Conservation (phyloP, 1,140 invertebrate species). For the Geopemphigus sp. region DNA sequence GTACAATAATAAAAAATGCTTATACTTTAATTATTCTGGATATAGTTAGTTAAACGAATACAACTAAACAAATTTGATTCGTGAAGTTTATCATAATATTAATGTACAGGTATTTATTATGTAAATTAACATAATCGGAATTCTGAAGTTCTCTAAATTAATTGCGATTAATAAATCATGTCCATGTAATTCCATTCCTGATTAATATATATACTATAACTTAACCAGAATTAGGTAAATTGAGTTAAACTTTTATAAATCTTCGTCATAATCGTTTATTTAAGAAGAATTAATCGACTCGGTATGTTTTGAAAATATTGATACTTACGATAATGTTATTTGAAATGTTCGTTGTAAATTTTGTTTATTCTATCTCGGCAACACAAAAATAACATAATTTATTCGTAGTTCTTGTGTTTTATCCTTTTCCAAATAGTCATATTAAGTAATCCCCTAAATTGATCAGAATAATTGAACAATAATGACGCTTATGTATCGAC, state of each 20-base stretch:
- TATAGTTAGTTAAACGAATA: not conserved
- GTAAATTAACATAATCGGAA: conserved; percentile 4
- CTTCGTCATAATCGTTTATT: not conserved
- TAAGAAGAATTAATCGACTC: not conserved
- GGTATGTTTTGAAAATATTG: not conserved
- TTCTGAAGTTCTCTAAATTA: not conserved
- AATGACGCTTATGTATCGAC: not conserved
- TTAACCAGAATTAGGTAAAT: not conserved
- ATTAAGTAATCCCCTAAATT: not conserved
- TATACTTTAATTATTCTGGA: too few species aligned
- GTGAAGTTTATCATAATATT: not conserved
- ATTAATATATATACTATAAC: not conserved
- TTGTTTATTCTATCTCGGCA: not conserved
- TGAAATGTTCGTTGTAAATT: not conserved
- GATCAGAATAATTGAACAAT: not conserved
- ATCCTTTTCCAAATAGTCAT: too few species aligned
- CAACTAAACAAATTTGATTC: not conserved
- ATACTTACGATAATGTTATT: not conserved
- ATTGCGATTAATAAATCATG: not conserved
- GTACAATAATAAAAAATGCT: too few species aligned
- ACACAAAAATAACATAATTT: not conserved
- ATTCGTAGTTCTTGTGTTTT: not conserved
- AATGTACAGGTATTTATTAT: conserved; percentile 6
- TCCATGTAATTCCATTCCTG: not conserved
- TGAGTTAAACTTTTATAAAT: conserved; percentile 2